phyloP scores from a whole-genome alignment of 2,113 vertebrate species.

The Equus przewalskii region DNA sequence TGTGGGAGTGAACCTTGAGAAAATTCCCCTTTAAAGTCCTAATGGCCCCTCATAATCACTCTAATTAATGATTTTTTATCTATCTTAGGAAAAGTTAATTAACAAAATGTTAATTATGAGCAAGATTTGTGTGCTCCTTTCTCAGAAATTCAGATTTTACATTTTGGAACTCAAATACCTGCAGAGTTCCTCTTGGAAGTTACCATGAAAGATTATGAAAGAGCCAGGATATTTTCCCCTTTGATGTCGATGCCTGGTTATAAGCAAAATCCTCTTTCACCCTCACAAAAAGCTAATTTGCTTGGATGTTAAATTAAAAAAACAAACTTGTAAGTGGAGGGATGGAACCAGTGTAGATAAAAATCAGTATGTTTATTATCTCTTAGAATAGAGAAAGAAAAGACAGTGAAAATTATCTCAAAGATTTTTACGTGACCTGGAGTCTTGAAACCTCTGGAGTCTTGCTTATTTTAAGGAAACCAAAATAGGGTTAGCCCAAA shows the following conservation, averaged over 20 bases:
- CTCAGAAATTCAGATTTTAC: neutral
- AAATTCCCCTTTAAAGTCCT: neutral
- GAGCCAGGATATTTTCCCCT: neutral
- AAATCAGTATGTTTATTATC: neutral
- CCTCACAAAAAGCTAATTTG: neutral
- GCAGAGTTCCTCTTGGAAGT: neutral
- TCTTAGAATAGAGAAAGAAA: neutral
- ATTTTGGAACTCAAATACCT: neutral
- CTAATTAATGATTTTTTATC: neutral
- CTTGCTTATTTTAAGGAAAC: slow-evolving; percentile 19
- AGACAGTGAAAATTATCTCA: neutral
- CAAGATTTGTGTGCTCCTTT: neutral
- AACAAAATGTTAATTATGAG: neutral
- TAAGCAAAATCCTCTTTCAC: neutral
- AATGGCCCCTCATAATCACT: neutral
- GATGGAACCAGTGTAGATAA: neutral
- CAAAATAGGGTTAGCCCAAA: neutral
- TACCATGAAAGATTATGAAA: neutral
- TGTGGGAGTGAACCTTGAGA: neutral
- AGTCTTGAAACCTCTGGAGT: neutral
- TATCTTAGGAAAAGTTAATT: neutral
- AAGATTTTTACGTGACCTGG: neutral
- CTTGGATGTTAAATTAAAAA: neutral
- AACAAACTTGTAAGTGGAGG: neutral
- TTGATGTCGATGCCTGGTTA: neutral